Percentiles rank a stretch among this genome's conserved stretches.
Evolutionary conservation across 2,888 invertebrate genomes (phyloP).

Genomic region (Cryptocephalus moraei): DNA sequence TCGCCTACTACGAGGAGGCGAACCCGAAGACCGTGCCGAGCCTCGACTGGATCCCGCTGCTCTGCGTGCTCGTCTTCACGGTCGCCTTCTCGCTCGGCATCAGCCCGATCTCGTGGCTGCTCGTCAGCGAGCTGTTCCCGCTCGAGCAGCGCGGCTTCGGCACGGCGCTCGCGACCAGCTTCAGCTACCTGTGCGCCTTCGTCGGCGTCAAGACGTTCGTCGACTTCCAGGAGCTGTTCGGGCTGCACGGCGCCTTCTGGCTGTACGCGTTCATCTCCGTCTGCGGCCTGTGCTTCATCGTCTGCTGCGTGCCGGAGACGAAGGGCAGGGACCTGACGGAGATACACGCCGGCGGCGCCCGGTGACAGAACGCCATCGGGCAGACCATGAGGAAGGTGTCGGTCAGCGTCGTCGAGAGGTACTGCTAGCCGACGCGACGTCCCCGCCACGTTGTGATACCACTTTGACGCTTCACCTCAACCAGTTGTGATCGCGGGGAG

Average conservation of each 20-base stretch:
- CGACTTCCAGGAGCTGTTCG: slow-evolving; percentile 66
- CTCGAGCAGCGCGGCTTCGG: slow-evolving; percentile 77
- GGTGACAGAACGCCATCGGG: slow-evolving; percentile 28
- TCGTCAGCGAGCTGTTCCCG: slow-evolving; percentile 76
- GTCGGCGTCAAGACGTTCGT: slow-evolving; percentile 79
- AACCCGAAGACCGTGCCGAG: slow-evolving; percentile 42
- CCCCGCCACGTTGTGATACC: no score
- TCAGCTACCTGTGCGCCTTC: slow-evolving; percentile 80
- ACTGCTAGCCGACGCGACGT: slow-evolving; percentile 19
- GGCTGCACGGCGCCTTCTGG: slow-evolving; percentile 80
- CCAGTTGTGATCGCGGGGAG: no score
- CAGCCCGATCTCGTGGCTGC: slow-evolving; percentile 78
- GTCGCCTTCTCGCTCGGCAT: slow-evolving; percentile 81
- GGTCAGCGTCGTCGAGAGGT: slow-evolving; percentile 29
- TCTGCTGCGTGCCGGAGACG: slow-evolving; percentile 81
- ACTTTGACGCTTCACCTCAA: no score
- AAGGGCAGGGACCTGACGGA: slow-evolving; percentile 84
- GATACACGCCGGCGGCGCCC: slow-evolving; percentile 56
- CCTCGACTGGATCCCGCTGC: slow-evolving; percentile 72
- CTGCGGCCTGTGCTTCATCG: slow-evolving; percentile 72
- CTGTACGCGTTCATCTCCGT: slow-evolving; percentile 76
- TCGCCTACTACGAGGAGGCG: slow-evolving; percentile 69
- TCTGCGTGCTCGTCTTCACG: slow-evolving; percentile 74
- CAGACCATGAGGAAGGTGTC: slow-evolving; percentile 22
- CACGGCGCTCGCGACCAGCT: slow-evolving; percentile 75